Base-by-base conservation (phyloP, 2,888 invertebrate genomes). In the Polia nebulosa region DNA sequence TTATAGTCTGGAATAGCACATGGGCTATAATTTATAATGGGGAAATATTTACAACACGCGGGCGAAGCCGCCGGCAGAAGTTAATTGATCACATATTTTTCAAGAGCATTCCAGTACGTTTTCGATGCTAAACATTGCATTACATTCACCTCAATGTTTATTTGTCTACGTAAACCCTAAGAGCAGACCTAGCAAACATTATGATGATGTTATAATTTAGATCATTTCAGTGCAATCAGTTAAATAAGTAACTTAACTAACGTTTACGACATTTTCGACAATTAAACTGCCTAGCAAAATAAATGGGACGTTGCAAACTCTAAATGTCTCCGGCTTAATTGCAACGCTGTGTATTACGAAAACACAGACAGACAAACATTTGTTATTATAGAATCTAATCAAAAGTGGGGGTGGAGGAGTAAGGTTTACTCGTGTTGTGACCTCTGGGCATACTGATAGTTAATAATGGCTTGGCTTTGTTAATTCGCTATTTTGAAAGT, bases 291-390 rank as follows among this genome's bases (percentile, higher is more conserved):
- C 29, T 49, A 73, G 69, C 73, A 72, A 63, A 69, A 76, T 69
- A 76, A 82, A 82, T 82, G 85, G 62, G 47, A 68, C 71, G 61
- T 80, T 80, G 73, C 72, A 52, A 64, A 76, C 60, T 78, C 70
- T 79, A 80, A 83, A 82, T 70, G 74, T 72, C 84, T 67, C 56
- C 34, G 53, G 53, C 34, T 76, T 83, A 84, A 84, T 82, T 82
- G 66, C 70, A 62, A 39, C 20, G 60, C 55, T 57, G 63, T 70
- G 58, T 63, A 47, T 84, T 84, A 36, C 64, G 57, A 76, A 53
- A 83, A 41, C 27, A 70, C 59, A 70, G 51, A 59, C 61, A 63
- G 58, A 59, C 62, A 29, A 77, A 61, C 49, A 66, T 68, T 56
- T 59, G 63, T 78, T 81, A 52, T 36, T 76, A 70, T 27, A 63